These are phyloP conservation scores for Marmota monax DNA, from an alignment of 2,113 vertebrate species.

Conservation along the genomic window DNA sequence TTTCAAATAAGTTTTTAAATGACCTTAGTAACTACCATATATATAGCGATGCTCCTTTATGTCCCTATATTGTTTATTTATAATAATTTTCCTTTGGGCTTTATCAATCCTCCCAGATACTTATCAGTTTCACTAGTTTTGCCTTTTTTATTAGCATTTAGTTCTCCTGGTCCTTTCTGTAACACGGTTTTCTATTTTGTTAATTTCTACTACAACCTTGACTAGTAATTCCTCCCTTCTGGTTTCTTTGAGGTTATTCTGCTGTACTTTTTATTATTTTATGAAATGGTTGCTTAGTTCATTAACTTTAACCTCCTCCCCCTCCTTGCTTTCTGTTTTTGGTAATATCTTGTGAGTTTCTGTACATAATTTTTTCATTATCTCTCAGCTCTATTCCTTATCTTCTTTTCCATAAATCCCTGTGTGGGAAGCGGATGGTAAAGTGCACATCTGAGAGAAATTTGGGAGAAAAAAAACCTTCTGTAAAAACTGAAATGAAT, in stretches of 20 bases:
- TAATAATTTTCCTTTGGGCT: background rate
- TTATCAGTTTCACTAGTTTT: background rate
- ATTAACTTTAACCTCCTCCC: background rate
- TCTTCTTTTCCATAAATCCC: fast-evolving
- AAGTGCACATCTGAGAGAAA: background rate
- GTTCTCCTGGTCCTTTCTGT: background rate
- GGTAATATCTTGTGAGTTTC: background rate
- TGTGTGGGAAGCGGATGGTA: background rate
- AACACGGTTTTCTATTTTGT: background rate
- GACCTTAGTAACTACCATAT: background rate
- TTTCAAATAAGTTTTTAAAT: background rate
- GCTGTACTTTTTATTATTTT: background rate
- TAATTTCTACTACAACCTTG: background rate
- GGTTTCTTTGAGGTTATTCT: background rate
- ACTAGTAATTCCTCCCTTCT: background rate
- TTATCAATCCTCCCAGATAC: background rate
- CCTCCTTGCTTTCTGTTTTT: background rate
- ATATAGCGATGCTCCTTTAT: background rate
- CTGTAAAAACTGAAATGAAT: background rate
- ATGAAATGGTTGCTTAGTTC: background rate
- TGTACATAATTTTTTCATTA: background rate
- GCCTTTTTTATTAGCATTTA: background rate
- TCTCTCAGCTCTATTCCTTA: background rate
- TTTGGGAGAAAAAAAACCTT: background rate
- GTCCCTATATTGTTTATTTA: background rate